Evolutionary conservation across 2,888 invertebrate species (phyloP), one percentile per base, ranked within the genome.

Genomic region (Meteorus colon): DNA sequence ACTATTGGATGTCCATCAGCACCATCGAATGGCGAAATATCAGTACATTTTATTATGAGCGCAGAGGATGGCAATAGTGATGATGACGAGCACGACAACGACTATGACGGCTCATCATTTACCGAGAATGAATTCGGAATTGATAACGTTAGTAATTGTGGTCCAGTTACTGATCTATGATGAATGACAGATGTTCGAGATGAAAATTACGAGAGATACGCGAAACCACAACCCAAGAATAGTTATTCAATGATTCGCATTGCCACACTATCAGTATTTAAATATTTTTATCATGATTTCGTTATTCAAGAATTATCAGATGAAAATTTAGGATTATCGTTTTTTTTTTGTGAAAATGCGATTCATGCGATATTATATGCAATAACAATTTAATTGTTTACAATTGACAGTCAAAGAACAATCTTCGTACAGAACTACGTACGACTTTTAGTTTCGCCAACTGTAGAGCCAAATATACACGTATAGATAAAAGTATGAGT

Each of bases 101-200:
- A 75, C 24, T 77, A 78, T 70, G 77, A 76, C 10, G 19, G 70
- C 8, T 81, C 77, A 41, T 76, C 72, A 66, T 78, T 16, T 55
- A 19, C 73, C 74, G 76, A 65, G 37, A 73, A 68, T 59, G 71
- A 41, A 79, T 76, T 77, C 72, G 60, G 68, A 74, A 63, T 75
- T 73, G 80, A 76, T 74, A 80, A 77, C 67, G 70, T 81, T 59
- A 85, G 84, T 41, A 79, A 84, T 29, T 81, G 82, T 2, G 87
- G 87, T 34, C 87, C 87, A 6, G 87, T 88, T 29, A 88, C 87
- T 14, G 87, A 88, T 77, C 86, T 88, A 14, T 87, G 78, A 82
- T 71, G 29, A 31, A 31, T 41, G 16, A 29, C 19, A 70, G 29
- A 16, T 60, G 8, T 8, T 34, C 34, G 34, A 34, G 34, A 29